A percentile compares a stretch with the other conserved stretches of the same genome.
phyloP scores from a whole-genome alignment of 2,888 invertebrate species.

The Macaria liturata region DNA sequence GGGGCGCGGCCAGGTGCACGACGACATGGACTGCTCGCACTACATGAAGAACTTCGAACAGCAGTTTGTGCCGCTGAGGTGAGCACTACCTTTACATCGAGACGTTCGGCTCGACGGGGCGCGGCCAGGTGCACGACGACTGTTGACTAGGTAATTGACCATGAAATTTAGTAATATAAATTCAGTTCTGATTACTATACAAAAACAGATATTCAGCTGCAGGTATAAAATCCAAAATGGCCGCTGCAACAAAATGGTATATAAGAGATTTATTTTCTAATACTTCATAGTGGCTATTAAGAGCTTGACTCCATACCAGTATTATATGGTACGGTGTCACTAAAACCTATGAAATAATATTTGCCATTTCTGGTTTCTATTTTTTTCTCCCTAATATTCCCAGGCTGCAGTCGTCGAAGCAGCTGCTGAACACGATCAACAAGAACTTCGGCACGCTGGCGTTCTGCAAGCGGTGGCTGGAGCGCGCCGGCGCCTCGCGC shows the following conservation, averaged over 20 bases:
- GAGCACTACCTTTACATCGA: constrained; percentile 85
- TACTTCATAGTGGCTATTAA: no score
- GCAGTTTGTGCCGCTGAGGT: constrained; percentile 95
- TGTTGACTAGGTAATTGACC: no score
- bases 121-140: constrained; percentile 97
- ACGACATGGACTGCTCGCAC: constrained; percentile 99
- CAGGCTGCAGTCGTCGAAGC: constrained; percentile 96
- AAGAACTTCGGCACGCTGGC: constrained; percentile 98
- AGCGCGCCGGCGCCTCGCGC: constrained; percentile 97
- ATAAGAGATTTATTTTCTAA: no score
- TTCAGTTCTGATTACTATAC: no score
- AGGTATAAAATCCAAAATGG: no score
- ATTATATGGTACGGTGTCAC: no score
- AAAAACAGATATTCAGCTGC: no score
- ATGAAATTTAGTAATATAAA: no score
- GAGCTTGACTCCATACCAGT: no score
- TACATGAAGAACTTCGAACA: constrained; percentile 99
- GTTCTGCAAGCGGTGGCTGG: constrained; percentile 99
- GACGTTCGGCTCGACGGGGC: constrained; percentile 99
- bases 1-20: constrained; percentile 96
- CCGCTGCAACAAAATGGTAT: no score
- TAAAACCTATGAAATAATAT: no score
- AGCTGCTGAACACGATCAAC: constrained; percentile 95
- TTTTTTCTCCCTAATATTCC: constrained; percentile 34
- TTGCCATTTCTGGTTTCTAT: background rate